Evolutionary conservation across 2,113 vertebrate species (phyloP), one percentile per base, ranked within the genome.

Genomic region (Hemichromis elongatus): DNA sequence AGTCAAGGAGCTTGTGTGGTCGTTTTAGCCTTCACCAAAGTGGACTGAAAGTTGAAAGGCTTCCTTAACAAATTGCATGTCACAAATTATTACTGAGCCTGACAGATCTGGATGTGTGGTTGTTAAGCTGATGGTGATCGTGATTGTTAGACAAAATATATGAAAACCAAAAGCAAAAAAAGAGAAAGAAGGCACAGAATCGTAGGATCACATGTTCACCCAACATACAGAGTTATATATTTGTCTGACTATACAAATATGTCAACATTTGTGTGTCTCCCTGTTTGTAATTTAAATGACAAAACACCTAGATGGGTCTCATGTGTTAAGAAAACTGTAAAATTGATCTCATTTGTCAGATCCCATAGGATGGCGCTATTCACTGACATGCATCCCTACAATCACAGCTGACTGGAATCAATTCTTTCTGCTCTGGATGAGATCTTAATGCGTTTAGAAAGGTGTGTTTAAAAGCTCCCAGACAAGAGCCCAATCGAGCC

Each of bases 381-480:
- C 89, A 87, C 86, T 79, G 90, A 91, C 87, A 86, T 86, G 81
- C 77, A 57, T 86, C 50, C 42, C 59, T 57, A 52, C 82, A 88
- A 88, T 93, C 82, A 77, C 19, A 78, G 54, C 83, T 68, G 82
- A 84, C 81, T 85, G 77, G 81, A 94, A 93, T 95, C 91, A 95
- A 90, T 96, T 93, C 59, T 88, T 82, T 89, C 88, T 86, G 84
- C 66, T 63, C 66, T 28, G 86, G 89, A 94, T 90, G 84, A 94
- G 92, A 93, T 94, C 79, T 90, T 92, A 94, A 94, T 91, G 81
- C 75, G 80, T 85, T 90, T 84, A 66, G 83, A 88, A 91, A 90
- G 83, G 85, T 92, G 89, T 90, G 83, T 87, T 86, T 75, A 75
- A 88, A 75, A 85, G 84, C 80, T 79, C 61, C n/a, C 12, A 55